phyloP scores from a whole-genome alignment of 2,113 vertebrate species.

The Martes martes region DNA sequence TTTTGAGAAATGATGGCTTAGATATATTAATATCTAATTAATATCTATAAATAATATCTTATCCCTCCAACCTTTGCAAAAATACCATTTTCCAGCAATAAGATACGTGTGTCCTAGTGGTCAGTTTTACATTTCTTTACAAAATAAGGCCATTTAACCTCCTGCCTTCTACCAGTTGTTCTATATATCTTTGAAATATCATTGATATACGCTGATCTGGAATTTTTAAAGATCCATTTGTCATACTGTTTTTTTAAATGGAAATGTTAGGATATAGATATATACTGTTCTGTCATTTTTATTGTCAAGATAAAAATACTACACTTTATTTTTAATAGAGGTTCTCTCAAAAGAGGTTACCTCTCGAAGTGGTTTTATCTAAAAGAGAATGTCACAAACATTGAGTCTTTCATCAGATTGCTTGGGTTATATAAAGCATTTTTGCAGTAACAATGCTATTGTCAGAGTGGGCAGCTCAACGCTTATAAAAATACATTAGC shows the following conservation, averaged over 20 bases:
- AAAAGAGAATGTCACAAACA: not conserved
- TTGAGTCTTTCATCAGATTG: not conserved
- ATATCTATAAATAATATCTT: not conserved
- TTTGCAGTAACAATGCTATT: not conserved
- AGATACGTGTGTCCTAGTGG: not conserved
- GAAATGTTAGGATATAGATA: not conserved
- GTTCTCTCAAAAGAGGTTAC: not conserved
- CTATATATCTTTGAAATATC: not conserved
- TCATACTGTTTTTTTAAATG: not conserved
- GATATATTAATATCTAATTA: not conserved
- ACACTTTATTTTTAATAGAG: slow-evolving; percentile 14
- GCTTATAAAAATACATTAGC: not conserved
- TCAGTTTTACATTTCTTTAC: slow-evolving; percentile 34
- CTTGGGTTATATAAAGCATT: not conserved
- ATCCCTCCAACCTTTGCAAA: not conserved
- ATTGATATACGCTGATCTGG: not conserved
- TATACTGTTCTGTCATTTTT: not conserved
- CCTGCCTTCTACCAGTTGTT: not conserved
- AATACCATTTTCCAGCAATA: not conserved
- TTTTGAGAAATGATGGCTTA: slow-evolving; percentile 31
- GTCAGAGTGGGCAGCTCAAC: not conserved
- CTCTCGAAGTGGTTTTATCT: not conserved
- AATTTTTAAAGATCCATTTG: not conserved
- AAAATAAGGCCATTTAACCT: not conserved
- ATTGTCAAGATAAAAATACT: slow-evolving; percentile 13